Percentiles rank a stretch among this genome's conserved stretches.
Evolutionary conservation across 1,140 invertebrate species (phyloP).

Genomic region (Papilio dardanus): DNA sequence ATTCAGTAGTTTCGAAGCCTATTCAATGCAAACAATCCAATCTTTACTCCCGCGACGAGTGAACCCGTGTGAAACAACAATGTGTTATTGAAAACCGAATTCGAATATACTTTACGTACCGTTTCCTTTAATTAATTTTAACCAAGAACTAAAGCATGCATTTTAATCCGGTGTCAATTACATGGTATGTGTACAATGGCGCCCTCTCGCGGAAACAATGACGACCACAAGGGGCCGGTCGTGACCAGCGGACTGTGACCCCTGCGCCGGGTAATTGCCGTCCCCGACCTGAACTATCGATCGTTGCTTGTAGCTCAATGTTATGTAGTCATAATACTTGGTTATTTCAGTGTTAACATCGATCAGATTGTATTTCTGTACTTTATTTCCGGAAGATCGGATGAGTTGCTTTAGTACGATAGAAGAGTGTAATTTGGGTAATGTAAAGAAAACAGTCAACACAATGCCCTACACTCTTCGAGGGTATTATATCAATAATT

Average conservation of each 20-base stretch:
- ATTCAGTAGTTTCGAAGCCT: too few relatives aligned
- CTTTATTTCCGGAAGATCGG: neutral
- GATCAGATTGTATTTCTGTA: too few relatives aligned
- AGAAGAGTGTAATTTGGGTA: neutral
- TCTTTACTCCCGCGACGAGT: too few relatives aligned
- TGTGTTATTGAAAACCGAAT: too few relatives aligned
- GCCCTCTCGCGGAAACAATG: neutral
- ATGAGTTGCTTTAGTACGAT: neutral
- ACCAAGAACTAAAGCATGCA: neutral
- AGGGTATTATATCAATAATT: neutral
- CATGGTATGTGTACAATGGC: neutral
- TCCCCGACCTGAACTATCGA: neutral
- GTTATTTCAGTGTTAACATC: too few relatives aligned
- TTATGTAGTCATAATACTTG: neutral
- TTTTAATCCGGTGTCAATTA: neutral
- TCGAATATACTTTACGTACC: neutral
- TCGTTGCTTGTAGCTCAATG: neutral
- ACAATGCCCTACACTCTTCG: neutral
- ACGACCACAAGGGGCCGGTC: neutral
- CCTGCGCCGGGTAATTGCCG: constrained; percentile 2
- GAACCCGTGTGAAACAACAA: too few relatives aligned
- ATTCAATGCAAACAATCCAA: too few relatives aligned
- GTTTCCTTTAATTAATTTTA: neutral
- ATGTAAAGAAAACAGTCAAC: neutral
- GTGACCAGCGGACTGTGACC: constrained; percentile 15